Evolutionary conservation across 2,797 vertebrate species (phyloP).

Genomic region (Discoglossus pictus): DNA sequence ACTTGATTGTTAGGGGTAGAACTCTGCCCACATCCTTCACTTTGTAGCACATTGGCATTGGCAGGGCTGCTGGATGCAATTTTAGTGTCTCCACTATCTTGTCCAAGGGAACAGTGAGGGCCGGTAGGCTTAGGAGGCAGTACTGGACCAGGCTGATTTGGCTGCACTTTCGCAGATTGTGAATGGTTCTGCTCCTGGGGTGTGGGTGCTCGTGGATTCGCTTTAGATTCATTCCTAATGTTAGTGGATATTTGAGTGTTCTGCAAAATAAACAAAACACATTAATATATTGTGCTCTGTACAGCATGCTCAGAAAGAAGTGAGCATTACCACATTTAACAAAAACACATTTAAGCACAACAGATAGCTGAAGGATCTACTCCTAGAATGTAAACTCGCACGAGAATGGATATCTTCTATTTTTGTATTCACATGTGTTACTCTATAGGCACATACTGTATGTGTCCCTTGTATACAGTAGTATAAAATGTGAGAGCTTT

Average conservation of each 20-base stretch:
- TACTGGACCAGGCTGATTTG: slow-evolving; percentile 78
- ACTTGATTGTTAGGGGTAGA: slow-evolving; percentile 82
- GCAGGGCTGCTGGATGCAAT: slow-evolving; percentile 87
- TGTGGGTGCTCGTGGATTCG: slow-evolving; percentile 66
- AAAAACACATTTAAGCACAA: too few species aligned
- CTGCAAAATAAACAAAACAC: slow-evolving; percentile 70
- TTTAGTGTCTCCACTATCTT: slow-evolving; percentile 90
- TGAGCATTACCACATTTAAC: too few species aligned
- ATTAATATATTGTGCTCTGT: too few species aligned
- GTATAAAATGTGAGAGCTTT: too few species aligned
- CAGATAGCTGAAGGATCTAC: too few species aligned
- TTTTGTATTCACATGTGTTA: too few species aligned
- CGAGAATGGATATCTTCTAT: too few species aligned
- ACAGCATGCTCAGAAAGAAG: too few species aligned
- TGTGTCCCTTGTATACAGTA: too few species aligned
- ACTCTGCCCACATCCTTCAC: slow-evolving; percentile 78
- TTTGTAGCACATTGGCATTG: slow-evolving; percentile 71
- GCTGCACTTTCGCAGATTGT: slow-evolving; percentile 87
- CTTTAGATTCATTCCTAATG: slow-evolving; percentile 86
- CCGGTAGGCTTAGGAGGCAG: slow-evolving; percentile 81
- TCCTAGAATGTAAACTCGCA: too few species aligned
- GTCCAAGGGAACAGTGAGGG: slow-evolving; percentile 73
- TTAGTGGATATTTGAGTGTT: slow-evolving; percentile 83
- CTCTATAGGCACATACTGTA: too few species aligned
- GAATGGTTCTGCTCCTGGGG: slow-evolving; percentile 90